These are phyloP conservation scores for Syngnathus scovelli DNA, from an alignment of 2,113 vertebrate species.

Conservation along the genomic window DNA sequence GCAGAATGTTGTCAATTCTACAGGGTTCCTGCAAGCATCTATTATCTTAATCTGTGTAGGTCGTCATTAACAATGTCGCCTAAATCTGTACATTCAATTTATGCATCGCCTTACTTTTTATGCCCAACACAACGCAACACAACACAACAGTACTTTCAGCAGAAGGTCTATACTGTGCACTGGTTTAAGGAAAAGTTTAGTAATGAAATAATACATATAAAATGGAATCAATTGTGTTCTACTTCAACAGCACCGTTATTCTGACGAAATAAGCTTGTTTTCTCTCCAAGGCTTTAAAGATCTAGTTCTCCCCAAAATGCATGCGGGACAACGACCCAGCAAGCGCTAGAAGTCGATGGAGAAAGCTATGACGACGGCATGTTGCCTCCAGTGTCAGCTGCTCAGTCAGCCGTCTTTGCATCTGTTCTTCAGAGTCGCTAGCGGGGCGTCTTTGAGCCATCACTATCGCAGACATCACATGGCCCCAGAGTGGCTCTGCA, in stretches of 20 bases:
- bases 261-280: slow-evolving; percentile 29
- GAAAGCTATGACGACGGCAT: slow-evolving; percentile 27
- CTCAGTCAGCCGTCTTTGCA: slow-evolving; percentile 21
- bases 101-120: not conserved
- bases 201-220: not conserved
- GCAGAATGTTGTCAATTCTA: not conserved
- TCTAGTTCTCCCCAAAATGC: slow-evolving; percentile 32
- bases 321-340: slow-evolving; percentile 9
- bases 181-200: not conserved
- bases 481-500: slow-evolving; percentile 33
- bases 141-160: not conserved
- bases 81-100: not conserved
- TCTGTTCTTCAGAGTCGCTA: slow-evolving; percentile 37
- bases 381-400: slow-evolving; percentile 25
- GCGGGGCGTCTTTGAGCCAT: slow-evolving; percentile 56
- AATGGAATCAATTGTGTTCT: slow-evolving; percentile 31
- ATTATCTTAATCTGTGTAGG: not conserved
- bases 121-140: not conserved
- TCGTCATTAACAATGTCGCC: not conserved
- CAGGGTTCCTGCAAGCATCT: not conserved
- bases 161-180: not conserved
- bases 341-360: slow-evolving; percentile 23
- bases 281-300: slow-evolving; percentile 29
- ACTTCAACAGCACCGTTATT: slow-evolving; percentile 33
- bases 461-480: slow-evolving; percentile 57